Base-by-base conservation (phyloP, 2,888 invertebrate genomes). In the Oscheius sp. region DNA sequence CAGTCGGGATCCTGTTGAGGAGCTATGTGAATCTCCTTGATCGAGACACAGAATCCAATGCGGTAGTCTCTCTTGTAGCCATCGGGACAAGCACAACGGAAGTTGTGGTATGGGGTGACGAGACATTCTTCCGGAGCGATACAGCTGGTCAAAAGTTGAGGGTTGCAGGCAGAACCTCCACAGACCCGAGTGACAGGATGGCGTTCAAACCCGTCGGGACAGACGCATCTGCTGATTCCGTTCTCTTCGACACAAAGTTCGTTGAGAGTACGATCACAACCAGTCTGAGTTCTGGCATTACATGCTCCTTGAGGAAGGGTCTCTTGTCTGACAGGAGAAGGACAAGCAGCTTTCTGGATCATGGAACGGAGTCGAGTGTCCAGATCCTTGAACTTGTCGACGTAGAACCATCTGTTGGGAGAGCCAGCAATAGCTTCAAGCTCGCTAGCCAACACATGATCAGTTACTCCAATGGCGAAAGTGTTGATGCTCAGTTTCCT, bases 381-480 rank as follows among this genome's bases (percentile, higher is more conserved):
- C 51, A 89, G 70, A 74, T 87, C 87, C 75, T 89, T 89, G 85
- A 89, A 89, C 59, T 88, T 84, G 72, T 89, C 85, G 47, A 89
- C 89, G 77, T 89, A 87, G 83, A 89, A 89, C 85, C 87, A 88
- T 11, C 87, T 79, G 37, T 83, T 79, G 1, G 85, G 83, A n/a
- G 86, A 85, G 13, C 89, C 89, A 66, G 88, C 85, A 74, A 89
- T 89, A 9, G 85, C 79, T 70, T 88, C 88, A 66, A 89, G 77
- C 62, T 89, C 89, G 35, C 86, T 84, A 9, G 89, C 88, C 47
- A 89, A 75, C 74, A 87, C 82, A 86, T 89, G 80, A 66, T 87
- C 86, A 1, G 89, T 89, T 2, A 90, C 89, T 50, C 78, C 90
- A 51, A 90, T 89, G 13, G 89, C 88, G 73, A 90, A 89, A 76